These are phyloP conservation scores for Trimorus sp. DNA, from an alignment of 2,888 invertebrate genomes.

Conservation along the genomic window DNA sequence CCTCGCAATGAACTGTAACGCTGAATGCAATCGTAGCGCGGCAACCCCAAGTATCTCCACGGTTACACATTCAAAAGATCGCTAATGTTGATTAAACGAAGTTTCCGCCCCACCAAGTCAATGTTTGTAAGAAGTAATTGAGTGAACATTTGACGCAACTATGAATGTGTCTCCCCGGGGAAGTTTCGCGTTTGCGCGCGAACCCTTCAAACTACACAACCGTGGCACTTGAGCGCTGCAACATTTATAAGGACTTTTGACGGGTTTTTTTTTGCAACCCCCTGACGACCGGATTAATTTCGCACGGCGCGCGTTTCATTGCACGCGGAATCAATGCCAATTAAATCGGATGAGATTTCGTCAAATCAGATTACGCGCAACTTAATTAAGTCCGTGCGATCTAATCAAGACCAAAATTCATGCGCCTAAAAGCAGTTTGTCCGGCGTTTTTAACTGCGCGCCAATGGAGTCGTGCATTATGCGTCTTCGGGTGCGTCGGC, in stretches of 20 bases:
- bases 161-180: slow-evolving; percentile 25
- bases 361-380: slow-evolving; percentile 25
- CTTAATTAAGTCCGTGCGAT: slow-evolving; percentile 32
- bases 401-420: slow-evolving; percentile 29
- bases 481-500: too few species aligned
- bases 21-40: slow-evolving; percentile 12
- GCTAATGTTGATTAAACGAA: slow-evolving; percentile 29
- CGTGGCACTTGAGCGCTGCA: neutral
- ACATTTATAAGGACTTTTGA: slow-evolving; percentile 4
- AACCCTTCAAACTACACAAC: neutral
- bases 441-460: neutral
- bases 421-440: neutral
- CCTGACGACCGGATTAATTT: slow-evolving; percentile 1
- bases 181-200: slow-evolving; percentile 10
- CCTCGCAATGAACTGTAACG: slow-evolving; percentile 14
- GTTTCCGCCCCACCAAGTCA: slow-evolving; percentile 11
- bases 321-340: slow-evolving; percentile 15
- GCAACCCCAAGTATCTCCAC: neutral
- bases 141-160: slow-evolving; percentile 29
- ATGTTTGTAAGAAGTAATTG: slow-evolving; percentile 41
- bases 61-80: slow-evolving; percentile 26
- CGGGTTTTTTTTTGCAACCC: neutral
- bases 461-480: too few species aligned
- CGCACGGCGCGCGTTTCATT: slow-evolving; percentile 14
- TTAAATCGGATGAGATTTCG: slow-evolving; percentile 25